Evolutionary conservation across 2,888 invertebrate genomes (phyloP), one percentile per base, ranked within the genome.

Genomic region (Harpagoxenus sublaevis): DNA sequence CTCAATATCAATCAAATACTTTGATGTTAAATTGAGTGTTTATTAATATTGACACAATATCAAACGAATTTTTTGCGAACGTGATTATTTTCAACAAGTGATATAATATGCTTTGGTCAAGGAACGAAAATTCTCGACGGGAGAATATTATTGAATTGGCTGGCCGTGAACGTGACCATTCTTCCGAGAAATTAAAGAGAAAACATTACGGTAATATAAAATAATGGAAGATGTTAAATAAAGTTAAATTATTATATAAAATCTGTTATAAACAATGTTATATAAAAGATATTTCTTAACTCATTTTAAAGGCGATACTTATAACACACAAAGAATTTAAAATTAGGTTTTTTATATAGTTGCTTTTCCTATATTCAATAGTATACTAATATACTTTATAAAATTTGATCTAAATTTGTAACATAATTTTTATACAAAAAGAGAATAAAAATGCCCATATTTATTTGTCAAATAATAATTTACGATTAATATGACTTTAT

Each of bases 121-220:
- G 3, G 31, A 68, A 57, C n/a, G 15, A 35, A 60, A 82, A 65
- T 65, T 75, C 55, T 82, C 42, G n/a, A 60, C 70, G 3, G 42
- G 62, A 73, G 1, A 42, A 73, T 35, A 45, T 68, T 78, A 68
- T 78, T 23, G 42, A 78, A 45, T 78, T 68, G 78, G 31, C 18
- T 23, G 18, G 39, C n/a, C 42, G 42, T 12, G 51, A 23, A 65
- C 53, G 42, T 77, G 42, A 66, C 4, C 42, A 65, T 65, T 77
- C 66, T 42, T 42, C 28, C n/a, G 42, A 42, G 28, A 45, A 63
- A 55, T 45, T 77, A n/a, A 48, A 48, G 35, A 62, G 15, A 51
- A 48, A 15, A 31, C 15, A 31, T 60, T 48, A 75, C 45, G 12
- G 12, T 5, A 9, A n/a, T 42, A 42, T 12, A 28, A 23, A 68